A percentile compares a stretch with the other conserved stretches of the same genome.
Conservation (phyloP, 2,888 invertebrate genomes). For the Hoplodrina ambigua region DNA sequence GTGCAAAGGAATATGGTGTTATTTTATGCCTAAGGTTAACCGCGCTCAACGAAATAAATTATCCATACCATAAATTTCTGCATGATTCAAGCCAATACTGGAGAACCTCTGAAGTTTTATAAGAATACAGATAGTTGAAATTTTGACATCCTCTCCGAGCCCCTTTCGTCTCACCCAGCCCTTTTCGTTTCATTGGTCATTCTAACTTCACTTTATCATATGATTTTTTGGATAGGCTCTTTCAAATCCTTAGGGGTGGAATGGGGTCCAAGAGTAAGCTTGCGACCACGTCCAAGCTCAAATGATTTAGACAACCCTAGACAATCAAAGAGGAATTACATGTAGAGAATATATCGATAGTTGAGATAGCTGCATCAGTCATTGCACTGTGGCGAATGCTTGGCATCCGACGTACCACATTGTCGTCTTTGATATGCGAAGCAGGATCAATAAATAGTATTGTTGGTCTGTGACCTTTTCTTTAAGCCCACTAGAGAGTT, state of each 20-base stretch:
- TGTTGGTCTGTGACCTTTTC: constrained; percentile 38
- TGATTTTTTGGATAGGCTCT: not conserved
- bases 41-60: not conserved
- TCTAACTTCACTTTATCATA: not conserved
- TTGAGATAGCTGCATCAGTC: constrained; percentile 41
- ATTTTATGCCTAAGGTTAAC: constrained; percentile 7
- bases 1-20: constrained; percentile 31
- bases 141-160: not conserved
- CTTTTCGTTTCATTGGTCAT: not conserved
- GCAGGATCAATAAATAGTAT: constrained; percentile 49
- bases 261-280: too few relatives aligned
- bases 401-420: constrained; percentile 41
- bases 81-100: not conserved
- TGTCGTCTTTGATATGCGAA: constrained; percentile 40
- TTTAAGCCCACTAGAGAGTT: constrained; percentile 5
- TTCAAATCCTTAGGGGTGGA: too few relatives aligned
- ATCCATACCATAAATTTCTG: not conserved
- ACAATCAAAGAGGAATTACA: not conserved
- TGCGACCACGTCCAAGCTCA: not conserved
- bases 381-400: constrained; percentile 54
- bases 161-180: too few relatives aligned
- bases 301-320: not conserved
- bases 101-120: not conserved
- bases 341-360: constrained; percentile 24
- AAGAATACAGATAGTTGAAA: not conserved